Evolutionary conservation across 2,888 invertebrate genomes (phyloP), one percentile per base, ranked within the genome.

Genomic region (Gandaritis pyraliata): DNA sequence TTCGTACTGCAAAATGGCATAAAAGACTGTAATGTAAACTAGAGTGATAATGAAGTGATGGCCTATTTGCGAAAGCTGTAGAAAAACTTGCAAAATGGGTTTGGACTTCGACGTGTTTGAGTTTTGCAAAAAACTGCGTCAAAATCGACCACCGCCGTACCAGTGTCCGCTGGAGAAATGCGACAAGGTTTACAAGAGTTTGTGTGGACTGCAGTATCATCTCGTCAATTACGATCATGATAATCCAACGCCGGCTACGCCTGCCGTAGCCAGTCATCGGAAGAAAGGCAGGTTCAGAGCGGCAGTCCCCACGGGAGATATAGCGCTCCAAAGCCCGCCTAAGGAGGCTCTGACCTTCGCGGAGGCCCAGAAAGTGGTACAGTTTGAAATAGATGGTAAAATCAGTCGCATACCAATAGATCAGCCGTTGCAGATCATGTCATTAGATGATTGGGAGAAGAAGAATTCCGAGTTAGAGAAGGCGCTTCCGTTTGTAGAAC

Each of bases 91-190:
- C 62, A 89, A 85, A 87, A 96, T 96, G 96, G 96, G 95, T 76
- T 93, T 96, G 75, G 96, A 97, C 87, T 97, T 97, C 90, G 97
- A 97, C 92, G 95, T 97, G 73, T 93, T 96, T 76, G 96, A 96
- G 83, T 97, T 96, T 88, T 96, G 96, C 82, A 95, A 96, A 83
- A 96, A 97, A 88, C 93, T 97, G 70, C 94, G 95, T 61, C 95
- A 95, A 72, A 96, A 95, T 80, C 96, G 96, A 78, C 94, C 94
- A 53, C 97, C 97, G 55, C 97, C 97, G 53, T 97, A 96, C 87
- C 95, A 95, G 75, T 98, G 98, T 79, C 98, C 98, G 8, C 93
- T 97, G 55, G 95, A 95, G 73, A 95, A 96, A 77, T 98, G 98
- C 88, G 96, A 95, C 71, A 96, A 96, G 82, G 95, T 95, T 18